These are phyloP conservation scores for Temnothorax curvispinosus DNA, from an alignment of 1,140 invertebrate species.

Conservation along the genomic window DNA sequence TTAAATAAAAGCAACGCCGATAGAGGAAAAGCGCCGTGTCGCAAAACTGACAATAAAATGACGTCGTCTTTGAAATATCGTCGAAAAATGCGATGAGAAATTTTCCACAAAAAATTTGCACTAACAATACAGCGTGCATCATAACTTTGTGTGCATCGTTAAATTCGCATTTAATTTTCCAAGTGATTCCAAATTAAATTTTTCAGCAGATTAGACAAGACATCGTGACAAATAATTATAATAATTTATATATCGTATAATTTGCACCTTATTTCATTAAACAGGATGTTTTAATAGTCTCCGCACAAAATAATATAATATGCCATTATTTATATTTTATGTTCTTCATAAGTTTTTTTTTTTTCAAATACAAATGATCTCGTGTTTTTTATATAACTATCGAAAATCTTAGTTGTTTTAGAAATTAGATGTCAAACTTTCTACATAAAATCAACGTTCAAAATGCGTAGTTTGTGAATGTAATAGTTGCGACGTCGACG, in stretches of 20 bases:
- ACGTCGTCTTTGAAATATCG: conserved; percentile 40
- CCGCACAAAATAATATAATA: neutral
- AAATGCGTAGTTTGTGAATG: conserved; percentile 10
- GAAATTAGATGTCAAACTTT: neutral
- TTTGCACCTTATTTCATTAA: neutral
- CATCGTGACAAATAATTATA: neutral
- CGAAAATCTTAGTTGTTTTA: neutral
- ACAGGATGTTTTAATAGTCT: neutral
- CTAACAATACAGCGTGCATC: neutral
- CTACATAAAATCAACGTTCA: neutral
- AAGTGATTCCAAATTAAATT: neutral
- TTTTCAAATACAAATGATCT: neutral
- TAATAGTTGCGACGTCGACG: neutral
- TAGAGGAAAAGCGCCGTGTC: neutral
- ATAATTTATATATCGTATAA: neutral
- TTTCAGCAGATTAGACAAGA: neutral
- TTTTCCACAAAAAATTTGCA: neutral
- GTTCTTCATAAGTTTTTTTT: neutral
- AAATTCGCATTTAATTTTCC: neutral
- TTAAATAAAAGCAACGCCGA: conserved; percentile 62
- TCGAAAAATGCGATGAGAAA: conserved; percentile 44
- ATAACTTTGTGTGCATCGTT: neutral
- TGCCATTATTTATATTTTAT: neutral
- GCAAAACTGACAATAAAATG: conserved; percentile 65
- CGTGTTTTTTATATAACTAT: neutral